These are phyloP conservation scores for Anadara kagoshimensis DNA, from an alignment of 1,140 invertebrate species.

Conservation along the genomic window DNA sequence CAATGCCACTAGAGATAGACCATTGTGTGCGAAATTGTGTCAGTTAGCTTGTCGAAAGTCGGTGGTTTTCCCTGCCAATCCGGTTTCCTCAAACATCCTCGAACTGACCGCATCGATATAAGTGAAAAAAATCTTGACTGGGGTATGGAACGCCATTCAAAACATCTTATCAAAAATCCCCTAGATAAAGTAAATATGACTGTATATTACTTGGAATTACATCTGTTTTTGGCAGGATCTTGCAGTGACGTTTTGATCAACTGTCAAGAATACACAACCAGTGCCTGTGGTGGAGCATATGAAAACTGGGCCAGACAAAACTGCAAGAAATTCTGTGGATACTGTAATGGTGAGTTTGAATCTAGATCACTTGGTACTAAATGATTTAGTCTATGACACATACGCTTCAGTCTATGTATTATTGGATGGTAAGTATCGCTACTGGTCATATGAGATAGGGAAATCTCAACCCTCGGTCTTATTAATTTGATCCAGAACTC, in stretches of 20 bases:
- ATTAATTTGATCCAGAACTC: neutral
- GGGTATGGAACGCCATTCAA: conserved; percentile 21
- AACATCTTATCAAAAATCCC: neutral
- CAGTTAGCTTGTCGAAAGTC: too few relatives aligned
- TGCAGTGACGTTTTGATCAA: conserved; percentile 48
- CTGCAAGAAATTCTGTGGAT: conserved; percentile 45
- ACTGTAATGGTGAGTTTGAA: conserved; percentile 30
- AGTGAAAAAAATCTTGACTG: conserved; percentile 38
- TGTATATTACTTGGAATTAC: conserved; percentile 3
- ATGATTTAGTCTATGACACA: too few relatives aligned
- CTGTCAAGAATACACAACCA: conserved; percentile 42
- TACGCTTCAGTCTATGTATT: too few relatives aligned
- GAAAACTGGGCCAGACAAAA: conserved; percentile 47
- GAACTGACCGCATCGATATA: conserved; percentile 46
- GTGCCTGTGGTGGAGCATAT: conserved; percentile 48
- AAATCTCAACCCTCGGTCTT: neutral
- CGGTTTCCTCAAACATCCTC: too few relatives aligned
- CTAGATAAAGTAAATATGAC: neutral
- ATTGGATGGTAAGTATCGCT: neutral
- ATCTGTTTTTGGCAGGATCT: conserved; percentile 4
- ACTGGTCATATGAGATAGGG: neutral
- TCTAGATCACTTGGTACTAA: too few relatives aligned
- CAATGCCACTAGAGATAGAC: too few relatives aligned
- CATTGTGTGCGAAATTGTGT: too few relatives aligned
- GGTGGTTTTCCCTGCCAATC: too few relatives aligned